These are phyloP conservation scores for Lepidurus arcticus DNA, from an alignment of 1,140 invertebrate species.

Conservation along the genomic window DNA sequence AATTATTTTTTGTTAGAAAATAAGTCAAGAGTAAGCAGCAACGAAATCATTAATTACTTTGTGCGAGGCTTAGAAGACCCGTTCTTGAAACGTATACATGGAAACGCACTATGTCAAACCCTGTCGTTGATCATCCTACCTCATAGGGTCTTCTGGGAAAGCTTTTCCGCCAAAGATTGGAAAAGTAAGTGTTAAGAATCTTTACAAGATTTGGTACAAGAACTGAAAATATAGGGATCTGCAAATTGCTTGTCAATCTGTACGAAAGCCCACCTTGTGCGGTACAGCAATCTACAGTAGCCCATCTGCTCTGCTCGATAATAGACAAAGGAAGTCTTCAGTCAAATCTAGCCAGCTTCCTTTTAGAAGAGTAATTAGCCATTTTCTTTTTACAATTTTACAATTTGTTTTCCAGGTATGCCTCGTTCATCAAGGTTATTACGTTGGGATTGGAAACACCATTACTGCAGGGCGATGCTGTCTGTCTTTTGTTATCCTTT, in stretches of 20 bases:
- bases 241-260: not conserved
- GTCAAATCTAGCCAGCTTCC: not conserved
- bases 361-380: not conserved
- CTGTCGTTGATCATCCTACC: not conserved
- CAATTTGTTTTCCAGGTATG: not conserved
- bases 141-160: not conserved
- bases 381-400: not conserved
- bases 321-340: not conserved
- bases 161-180: slow-evolving; percentile 14
- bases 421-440: not conserved
- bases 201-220: not conserved
- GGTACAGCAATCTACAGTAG: not conserved
- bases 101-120: not conserved
- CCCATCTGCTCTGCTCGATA: not conserved
- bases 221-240: not conserved
- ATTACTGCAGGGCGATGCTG: not conserved
- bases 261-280: not conserved
- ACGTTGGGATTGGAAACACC: not conserved
- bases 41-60: not conserved
- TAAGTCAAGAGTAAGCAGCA: not conserved
- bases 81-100: not conserved
- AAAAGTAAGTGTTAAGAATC: not conserved
- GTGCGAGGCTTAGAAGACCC: not conserved
- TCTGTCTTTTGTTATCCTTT: not conserved
- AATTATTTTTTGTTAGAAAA: not conserved